Conservation (phyloP, 2,888 invertebrate genomes). For the Protonemura montana region DNA sequence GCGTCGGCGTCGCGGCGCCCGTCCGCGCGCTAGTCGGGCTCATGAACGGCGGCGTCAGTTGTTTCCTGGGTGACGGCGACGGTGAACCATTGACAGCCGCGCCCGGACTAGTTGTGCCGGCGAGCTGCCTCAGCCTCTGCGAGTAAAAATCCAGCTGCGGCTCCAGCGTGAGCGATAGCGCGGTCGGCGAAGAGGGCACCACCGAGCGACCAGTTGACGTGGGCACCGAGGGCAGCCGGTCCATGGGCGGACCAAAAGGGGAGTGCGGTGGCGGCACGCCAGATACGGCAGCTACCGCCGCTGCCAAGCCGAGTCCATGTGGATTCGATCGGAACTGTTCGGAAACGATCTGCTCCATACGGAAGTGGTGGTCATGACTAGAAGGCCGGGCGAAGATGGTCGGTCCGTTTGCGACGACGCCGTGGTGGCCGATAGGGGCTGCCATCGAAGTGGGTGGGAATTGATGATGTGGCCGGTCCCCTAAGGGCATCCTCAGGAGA, state of each 20-base stretch:
- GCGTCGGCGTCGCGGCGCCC: conserved; percentile 60
- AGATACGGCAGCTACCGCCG: conserved; percentile 76
- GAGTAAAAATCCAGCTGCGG: conserved; percentile 99
- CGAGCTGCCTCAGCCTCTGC: conserved; percentile 98
- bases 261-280: conserved; percentile 60
- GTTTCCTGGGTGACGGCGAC: conserved; percentile 58
- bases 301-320: conserved; percentile 74
- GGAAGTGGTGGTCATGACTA: conserved; percentile 79
- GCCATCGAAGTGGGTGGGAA: conserved; percentile 70
- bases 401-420: conserved; percentile 50
- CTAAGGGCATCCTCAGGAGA: conserved; percentile 78
- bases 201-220: neutral
- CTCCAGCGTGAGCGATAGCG: conserved; percentile 76
- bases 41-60: conserved; percentile 59
- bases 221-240: conserved; percentile 41
- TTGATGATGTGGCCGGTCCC: conserved; percentile 58
- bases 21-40: conserved; percentile 59
- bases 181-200: conserved; percentile 47
- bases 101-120: conserved; percentile 93
- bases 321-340: conserved; percentile 74
- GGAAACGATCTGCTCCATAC: conserved; percentile 84
- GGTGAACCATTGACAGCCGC: conserved; percentile 63
- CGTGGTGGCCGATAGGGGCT: conserved; percentile 57
- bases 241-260: conserved; percentile 61
- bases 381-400: conserved; percentile 75